These are phyloP conservation scores for Schizaphis graminum DNA, from an alignment of 2,888 invertebrate genomes.

Conservation along the genomic window DNA sequence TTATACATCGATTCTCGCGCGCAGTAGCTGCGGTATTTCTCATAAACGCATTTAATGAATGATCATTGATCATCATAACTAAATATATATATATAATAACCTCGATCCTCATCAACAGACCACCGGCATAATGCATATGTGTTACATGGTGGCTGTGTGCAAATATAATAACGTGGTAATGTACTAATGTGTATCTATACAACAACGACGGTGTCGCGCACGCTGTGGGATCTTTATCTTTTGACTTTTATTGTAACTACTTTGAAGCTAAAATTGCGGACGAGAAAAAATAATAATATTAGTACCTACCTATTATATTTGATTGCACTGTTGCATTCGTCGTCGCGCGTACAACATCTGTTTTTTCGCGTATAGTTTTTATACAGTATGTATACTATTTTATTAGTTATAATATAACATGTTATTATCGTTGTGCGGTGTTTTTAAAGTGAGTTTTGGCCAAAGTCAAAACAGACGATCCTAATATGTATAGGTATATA, in stretches of 20 bases:
- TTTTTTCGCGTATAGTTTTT: not conserved
- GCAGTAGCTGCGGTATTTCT: not conserved
- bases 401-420: not conserved
- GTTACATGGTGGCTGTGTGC: not conserved
- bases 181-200: not conserved
- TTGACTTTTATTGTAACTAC: too few relatives aligned
- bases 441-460: constrained; percentile 31
- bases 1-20: not conserved
- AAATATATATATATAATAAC: not conserved
- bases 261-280: not conserved
- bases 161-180: not conserved
- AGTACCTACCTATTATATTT: not conserved
- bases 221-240: not conserved
- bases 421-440: not conserved
- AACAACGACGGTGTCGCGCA: not conserved
- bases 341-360: constrained; percentile 4
- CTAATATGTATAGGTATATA: not conserved
- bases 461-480: not conserved
- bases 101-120: not conserved
- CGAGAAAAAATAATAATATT: not conserved
- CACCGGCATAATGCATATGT: not conserved
- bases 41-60: not conserved
- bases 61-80: not conserved
- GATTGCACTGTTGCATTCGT: not conserved
- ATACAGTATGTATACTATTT: not conserved